These are phyloP conservation scores for Argopecten irradians DNA, from an alignment of 1,140 invertebrate genomes.

Conservation along the genomic window DNA sequence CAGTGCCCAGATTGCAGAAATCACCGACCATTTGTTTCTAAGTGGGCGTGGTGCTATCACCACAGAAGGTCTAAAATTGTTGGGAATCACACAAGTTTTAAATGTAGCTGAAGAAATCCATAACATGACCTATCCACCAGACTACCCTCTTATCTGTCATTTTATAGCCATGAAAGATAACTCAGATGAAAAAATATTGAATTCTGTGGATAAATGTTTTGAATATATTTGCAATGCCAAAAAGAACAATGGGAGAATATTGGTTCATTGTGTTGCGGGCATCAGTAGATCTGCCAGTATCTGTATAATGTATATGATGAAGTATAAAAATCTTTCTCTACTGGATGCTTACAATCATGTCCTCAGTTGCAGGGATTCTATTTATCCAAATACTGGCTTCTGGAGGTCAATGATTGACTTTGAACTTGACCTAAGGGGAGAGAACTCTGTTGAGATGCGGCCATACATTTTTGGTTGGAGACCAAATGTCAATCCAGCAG, in stretches of 20 bases:
- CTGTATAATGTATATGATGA: slow-evolving; percentile 91
- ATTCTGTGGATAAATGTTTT: slow-evolving; percentile 83
- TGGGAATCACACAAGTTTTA: slow-evolving; percentile 83
- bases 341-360: slow-evolving; percentile 87
- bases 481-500: slow-evolving; percentile 60
- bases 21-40: slow-evolving; percentile 81
- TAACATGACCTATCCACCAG: slow-evolving; percentile 67
- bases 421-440: slow-evolving; percentile 82
- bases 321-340: slow-evolving; percentile 85
- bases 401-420: slow-evolving; percentile 87
- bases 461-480: slow-evolving; percentile 60
- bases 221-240: slow-evolving; percentile 58
- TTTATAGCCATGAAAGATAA: slow-evolving; percentile 83
- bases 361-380: slow-evolving; percentile 82
- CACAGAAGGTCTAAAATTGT: slow-evolving; percentile 73
- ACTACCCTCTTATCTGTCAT: slow-evolving; percentile 55
- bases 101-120: slow-evolving; percentile 89
- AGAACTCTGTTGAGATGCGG: slow-evolving; percentile 65
- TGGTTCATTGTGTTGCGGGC: slow-evolving; percentile 93
- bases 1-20: slow-evolving; percentile 44
- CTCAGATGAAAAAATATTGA: slow-evolving; percentile 81
- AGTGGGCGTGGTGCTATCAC: slow-evolving; percentile 80
- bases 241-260: slow-evolving; percentile 80
- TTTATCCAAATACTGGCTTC: slow-evolving; percentile 92
- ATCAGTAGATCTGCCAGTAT: slow-evolving; percentile 90